A percentile compares a stretch with the other conserved stretches of the same genome.
Conservation (phyloP, 2,113 vertebrate genomes). For the Alaudala cheleensis region DNA sequence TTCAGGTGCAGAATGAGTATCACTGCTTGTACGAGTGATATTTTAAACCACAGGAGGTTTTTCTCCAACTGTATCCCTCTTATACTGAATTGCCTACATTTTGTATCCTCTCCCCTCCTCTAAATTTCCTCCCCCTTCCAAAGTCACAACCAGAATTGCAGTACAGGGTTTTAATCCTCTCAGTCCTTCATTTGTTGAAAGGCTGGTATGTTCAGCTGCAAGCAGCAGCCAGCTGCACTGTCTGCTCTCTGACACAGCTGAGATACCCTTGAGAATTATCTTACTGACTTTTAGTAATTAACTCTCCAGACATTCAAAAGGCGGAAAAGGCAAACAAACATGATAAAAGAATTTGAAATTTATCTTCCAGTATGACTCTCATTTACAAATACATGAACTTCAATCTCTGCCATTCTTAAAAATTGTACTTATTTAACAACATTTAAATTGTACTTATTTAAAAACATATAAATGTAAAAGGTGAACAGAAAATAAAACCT, state of each 20-base stretch:
- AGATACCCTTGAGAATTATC: not conserved
- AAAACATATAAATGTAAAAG: not conserved
- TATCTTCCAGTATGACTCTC: not conserved
- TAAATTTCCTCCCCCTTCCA: not conserved
- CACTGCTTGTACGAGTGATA: rapidly evolving
- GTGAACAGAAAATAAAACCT: not conserved
- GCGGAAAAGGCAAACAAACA: not conserved
- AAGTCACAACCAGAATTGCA: not conserved
- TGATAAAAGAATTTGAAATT: not conserved
- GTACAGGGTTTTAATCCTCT: not conserved
- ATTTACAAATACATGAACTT: not conserved
- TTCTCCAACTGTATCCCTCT: not conserved
- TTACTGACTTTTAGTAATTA: not conserved
- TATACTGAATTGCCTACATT: not conserved
- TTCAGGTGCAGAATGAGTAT: not conserved
- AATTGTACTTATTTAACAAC: not conserved
- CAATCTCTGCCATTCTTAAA: not conserved
- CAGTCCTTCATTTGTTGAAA: not conserved
- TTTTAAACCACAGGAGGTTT: not conserved
- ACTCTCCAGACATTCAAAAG: not conserved
- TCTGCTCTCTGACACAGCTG: not conserved
- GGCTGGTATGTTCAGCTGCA: not conserved
- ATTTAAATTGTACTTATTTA: not conserved
- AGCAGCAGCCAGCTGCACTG: not conserved
- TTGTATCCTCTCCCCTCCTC: not conserved